Conservation (phyloP, 2,113 vertebrate species). For the Brachypodius melanocephalos region DNA sequence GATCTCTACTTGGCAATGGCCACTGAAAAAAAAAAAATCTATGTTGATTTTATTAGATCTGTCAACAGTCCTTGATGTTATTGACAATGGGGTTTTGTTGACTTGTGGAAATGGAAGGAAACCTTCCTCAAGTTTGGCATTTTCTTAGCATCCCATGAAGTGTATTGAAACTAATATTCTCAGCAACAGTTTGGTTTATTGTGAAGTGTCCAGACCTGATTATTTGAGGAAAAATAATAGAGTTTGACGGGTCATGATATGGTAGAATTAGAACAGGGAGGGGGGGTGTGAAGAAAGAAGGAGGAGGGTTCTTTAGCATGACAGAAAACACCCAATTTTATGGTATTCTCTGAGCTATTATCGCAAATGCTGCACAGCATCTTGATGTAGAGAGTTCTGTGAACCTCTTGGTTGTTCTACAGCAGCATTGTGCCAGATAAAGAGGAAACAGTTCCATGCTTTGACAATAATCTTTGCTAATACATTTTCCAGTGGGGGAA, state of each 20-base stretch:
- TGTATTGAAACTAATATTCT: background rate
- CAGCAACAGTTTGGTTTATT: background rate
- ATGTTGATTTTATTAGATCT: constrained; percentile 63
- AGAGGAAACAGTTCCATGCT: background rate
- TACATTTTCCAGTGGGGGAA: constrained; percentile 4
- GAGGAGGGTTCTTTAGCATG: background rate
- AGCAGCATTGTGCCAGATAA: background rate
- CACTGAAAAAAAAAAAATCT: constrained; percentile 55
- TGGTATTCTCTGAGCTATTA: background rate
- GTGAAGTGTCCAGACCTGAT: background rate
- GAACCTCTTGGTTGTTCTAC: background rate
- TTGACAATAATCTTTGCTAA: constrained; percentile 10
- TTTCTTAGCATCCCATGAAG: constrained; percentile 16
- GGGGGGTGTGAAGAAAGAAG: background rate
- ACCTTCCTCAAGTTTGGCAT: background rate
- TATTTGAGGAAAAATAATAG: background rate
- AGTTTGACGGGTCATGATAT: background rate
- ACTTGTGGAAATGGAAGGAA: constrained; percentile 49
- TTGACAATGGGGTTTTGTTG: constrained; percentile 64
- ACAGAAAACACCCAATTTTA: background rate
- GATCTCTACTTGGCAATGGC: constrained; percentile 45
- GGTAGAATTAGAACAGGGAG: background rate
- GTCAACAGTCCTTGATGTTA: constrained; percentile 65
- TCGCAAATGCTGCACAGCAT: background rate
- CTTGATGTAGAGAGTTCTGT: background rate